phyloP scores from a whole-genome alignment of 2,888 invertebrate genomes.

The Calameuta filiformis region DNA sequence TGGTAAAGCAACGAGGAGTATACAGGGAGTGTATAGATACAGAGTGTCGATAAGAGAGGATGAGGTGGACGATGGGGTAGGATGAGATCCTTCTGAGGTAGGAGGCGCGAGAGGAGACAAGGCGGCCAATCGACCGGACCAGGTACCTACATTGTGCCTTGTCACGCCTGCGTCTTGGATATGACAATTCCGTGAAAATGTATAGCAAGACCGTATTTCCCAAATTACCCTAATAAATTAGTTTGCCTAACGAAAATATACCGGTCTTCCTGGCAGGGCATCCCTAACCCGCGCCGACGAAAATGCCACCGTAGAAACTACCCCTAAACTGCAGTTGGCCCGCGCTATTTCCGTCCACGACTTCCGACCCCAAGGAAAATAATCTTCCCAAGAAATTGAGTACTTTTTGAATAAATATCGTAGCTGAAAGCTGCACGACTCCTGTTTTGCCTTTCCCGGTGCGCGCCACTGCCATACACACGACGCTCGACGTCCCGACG shows the following conservation, averaged over 20 bases:
- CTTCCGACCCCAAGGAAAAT: slow-evolving; percentile 28
- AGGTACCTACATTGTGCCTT: neutral
- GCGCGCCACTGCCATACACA: slow-evolving; percentile 11
- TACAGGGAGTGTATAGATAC: neutral
- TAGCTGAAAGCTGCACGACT: slow-evolving; percentile 18
- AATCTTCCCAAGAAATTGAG: slow-evolving; percentile 36
- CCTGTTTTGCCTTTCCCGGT: slow-evolving; percentile 15
- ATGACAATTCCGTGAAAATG: slow-evolving; percentile 25
- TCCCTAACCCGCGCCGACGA: neutral
- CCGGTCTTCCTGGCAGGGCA: slow-evolving; percentile 11
- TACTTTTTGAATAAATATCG: slow-evolving; percentile 37
- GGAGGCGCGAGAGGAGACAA: neutral
- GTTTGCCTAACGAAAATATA: slow-evolving; percentile 31
- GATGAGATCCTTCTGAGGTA: neutral
- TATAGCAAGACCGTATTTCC: slow-evolving; percentile 21
- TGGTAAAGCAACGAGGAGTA: neutral
- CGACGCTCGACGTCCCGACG: slow-evolving; percentile 21
- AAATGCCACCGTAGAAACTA: slow-evolving; percentile 17
- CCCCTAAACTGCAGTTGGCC: slow-evolving; percentile 20
- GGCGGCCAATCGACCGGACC: neutral
- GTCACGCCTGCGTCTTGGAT: slow-evolving; percentile 13
- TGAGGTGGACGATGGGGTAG: neutral
- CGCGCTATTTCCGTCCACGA: slow-evolving; percentile 23
- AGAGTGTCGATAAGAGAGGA: neutral
- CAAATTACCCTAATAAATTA: slow-evolving; percentile 26